Percentiles rank a stretch among this genome's conserved stretches.
Evolutionary conservation across 2,113 vertebrate species (phyloP).

Genomic region (Forbesichthys agassizii): DNA sequence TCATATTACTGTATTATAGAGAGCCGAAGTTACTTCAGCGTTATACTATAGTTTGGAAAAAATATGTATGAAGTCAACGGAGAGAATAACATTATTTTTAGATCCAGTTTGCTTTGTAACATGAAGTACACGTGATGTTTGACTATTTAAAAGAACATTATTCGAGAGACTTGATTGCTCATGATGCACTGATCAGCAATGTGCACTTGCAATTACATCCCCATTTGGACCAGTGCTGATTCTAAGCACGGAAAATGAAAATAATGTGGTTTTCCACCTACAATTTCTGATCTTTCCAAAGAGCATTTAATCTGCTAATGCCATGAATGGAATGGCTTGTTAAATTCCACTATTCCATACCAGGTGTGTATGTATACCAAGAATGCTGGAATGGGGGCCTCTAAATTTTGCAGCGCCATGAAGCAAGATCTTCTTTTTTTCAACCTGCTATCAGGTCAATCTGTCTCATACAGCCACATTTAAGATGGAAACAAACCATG

Average conservation of each 20-base stretch:
- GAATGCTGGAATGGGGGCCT: conserved; percentile 27
- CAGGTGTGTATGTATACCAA: conserved; percentile 29
- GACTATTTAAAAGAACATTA: too few relatives aligned
- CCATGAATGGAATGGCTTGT: conserved; percentile 55
- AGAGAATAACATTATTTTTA: too few relatives aligned
- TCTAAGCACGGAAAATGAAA: conserved; percentile 62
- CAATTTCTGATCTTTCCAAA: conserved; percentile 61
- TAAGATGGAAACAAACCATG: too few relatives aligned
- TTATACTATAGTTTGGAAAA: too few relatives aligned
- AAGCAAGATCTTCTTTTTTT: too few relatives aligned
- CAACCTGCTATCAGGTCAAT: too few relatives aligned
- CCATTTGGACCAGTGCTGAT: conserved; percentile 51
- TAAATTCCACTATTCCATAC: conserved; percentile 55
- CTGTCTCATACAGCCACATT: too few relatives aligned
- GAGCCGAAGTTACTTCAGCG: too few relatives aligned
- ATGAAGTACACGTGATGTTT: too few relatives aligned
- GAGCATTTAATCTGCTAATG: conserved; percentile 38
- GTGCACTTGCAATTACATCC: conserved; percentile 48
- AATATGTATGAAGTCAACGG: too few relatives aligned
- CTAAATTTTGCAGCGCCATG: neutral
- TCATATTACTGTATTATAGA: too few relatives aligned
- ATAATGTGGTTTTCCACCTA: conserved; percentile 60
- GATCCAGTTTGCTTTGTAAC: too few relatives aligned
- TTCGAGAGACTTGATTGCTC: conserved; percentile 42
- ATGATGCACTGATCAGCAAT: conserved; percentile 36